Conservation (phyloP, 30 jellyfish, hydroid and myxozoan genomes). For the Nemopilema nomurai region DNA sequence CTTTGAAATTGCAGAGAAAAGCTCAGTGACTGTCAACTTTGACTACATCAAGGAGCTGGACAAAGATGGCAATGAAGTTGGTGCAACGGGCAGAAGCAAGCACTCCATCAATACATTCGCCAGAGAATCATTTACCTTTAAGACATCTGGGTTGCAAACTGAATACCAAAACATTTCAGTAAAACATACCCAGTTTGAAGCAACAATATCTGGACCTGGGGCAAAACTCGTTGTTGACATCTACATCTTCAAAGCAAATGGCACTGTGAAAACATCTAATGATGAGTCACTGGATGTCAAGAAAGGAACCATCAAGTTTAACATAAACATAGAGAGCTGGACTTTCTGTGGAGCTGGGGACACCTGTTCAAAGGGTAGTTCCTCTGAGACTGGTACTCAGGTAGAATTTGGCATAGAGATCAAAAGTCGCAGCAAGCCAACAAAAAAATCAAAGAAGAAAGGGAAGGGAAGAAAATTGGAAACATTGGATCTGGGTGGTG, state of each 20-base stretch:
- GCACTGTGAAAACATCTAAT: slow-evolving; percentile 17
- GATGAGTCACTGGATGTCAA: slow-evolving; percentile 17
- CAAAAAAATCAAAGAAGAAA: not conserved
- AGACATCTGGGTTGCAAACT: slow-evolving; percentile 13
- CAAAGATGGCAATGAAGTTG: not conserved
- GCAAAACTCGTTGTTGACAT: slow-evolving; percentile 35
- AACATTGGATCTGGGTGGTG: slow-evolving; percentile 27
- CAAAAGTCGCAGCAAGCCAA: not conserved
- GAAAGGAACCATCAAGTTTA: slow-evolving; percentile 40
- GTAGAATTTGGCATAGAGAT: not conserved
- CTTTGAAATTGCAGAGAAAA: slow-evolving; percentile 2
- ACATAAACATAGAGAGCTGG: slow-evolving; percentile 15
- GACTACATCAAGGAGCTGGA: slow-evolving; percentile 27
- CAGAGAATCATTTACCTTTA: not conserved
- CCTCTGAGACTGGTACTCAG: not conserved
- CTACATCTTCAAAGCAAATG: slow-evolving; percentile 19
- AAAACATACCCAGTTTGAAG: slow-evolving; percentile 4
- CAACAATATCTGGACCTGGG: slow-evolving; percentile 44
- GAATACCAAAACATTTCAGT: slow-evolving; percentile 24
- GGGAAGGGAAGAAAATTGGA: slow-evolving; percentile 28
- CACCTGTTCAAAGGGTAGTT: not conserved
- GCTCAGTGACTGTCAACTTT: slow-evolving; percentile 7
- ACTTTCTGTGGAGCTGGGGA: slow-evolving; percentile 34
- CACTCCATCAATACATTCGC: slow-evolving; percentile 34
- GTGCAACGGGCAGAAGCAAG: not conserved